Conservation (phyloP, 2,797 vertebrate genomes). For the Rachycentron canadum region DNA sequence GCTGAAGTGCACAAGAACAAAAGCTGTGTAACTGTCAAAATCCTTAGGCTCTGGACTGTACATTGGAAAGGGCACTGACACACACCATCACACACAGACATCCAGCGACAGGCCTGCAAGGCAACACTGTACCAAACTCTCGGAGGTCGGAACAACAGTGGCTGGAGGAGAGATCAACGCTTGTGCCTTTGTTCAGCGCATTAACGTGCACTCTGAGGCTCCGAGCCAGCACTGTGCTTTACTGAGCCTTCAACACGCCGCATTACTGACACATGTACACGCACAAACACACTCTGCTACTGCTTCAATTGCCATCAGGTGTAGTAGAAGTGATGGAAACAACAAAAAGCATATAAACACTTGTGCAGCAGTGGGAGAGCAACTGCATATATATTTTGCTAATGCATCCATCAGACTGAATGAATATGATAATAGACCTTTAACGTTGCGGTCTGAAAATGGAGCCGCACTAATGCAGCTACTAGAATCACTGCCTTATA, state of each 20-base stretch:
- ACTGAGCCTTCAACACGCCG: slow-evolving; percentile 10
- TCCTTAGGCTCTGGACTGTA: not conserved
- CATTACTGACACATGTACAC: not conserved
- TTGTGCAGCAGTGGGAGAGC: not conserved
- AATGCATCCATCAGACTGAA: not conserved
- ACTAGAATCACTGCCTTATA: not conserved
- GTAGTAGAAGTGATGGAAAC: not conserved
- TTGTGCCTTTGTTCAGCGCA: slow-evolving; percentile 41
- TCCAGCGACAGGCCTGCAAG: slow-evolving; percentile 36
- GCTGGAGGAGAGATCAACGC: slow-evolving; percentile 37
- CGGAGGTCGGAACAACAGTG: slow-evolving; percentile 51
- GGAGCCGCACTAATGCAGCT: slow-evolving; percentile 13
- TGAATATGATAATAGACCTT: slow-evolving; percentile 11
- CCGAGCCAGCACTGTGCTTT: slow-evolving; percentile 4
- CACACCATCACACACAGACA: slow-evolving; percentile 21
- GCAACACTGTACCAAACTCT: slow-evolving; percentile 43
- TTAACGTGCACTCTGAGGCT: slow-evolving; percentile 4
- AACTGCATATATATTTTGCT: not conserved
- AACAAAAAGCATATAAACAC: not conserved
- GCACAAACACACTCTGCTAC: not conserved
- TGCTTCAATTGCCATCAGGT: not conserved
- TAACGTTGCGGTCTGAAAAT: not conserved
- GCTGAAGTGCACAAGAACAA: not conserved
- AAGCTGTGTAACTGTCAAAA: not conserved
- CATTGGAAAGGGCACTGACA: not conserved